phyloP scores from a whole-genome alignment of 2,797 vertebrate genomes.

The Silurus aristotelis region DNA sequence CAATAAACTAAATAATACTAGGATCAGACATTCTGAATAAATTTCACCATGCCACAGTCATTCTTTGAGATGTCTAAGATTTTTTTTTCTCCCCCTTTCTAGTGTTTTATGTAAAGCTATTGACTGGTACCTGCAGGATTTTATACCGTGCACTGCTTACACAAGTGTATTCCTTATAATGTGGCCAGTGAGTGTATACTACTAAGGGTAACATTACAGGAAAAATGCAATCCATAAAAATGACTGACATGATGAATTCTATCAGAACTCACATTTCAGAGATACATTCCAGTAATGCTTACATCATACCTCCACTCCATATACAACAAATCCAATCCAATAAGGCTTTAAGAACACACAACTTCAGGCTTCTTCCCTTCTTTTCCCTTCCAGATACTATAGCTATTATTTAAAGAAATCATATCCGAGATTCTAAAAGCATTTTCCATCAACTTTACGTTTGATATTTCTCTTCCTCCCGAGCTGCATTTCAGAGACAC shows the following conservation, averaged over 20 bases:
- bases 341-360: not conserved
- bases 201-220: not conserved
- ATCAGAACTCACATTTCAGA: not conserved
- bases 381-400: not conserved
- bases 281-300: not conserved
- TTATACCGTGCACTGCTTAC: not conserved
- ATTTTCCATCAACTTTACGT: not conserved
- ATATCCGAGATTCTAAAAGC: conserved; percentile 1
- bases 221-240: not conserved
- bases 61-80: not conserved
- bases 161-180: not conserved
- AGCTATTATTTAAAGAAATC: not conserved
- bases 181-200: not conserved
- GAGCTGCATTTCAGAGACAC: not conserved
- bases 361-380: not conserved
- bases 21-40: too few relatives aligned
- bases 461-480: not conserved
- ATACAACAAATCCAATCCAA: not conserved
- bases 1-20: too few relatives aligned
- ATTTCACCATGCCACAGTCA: not conserved
- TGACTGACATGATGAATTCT: not conserved
- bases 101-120: not conserved
- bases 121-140: too few relatives aligned
- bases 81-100: not conserved
- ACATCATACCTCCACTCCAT: not conserved